Base-by-base conservation (phyloP, 2,113 vertebrate genomes). In the Arizona elegans region DNA sequence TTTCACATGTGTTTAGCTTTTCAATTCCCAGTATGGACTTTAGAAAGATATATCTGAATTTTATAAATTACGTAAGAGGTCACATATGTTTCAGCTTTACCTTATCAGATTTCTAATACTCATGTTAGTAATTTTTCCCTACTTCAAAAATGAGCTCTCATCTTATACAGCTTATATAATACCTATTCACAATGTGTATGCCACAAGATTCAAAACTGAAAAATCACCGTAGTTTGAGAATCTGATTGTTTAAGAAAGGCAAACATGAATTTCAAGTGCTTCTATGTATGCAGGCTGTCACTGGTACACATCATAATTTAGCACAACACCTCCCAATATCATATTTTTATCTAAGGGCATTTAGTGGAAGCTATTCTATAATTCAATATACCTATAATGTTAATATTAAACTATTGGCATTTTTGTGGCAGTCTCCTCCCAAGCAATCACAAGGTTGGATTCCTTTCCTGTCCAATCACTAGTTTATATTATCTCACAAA, bases 211-310 rank as follows among this genome's bases (percentile, higher is more conserved):
- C 89, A 26, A 88, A 95, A 33, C 50, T 50, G 53, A 21, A 0
- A 0, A 86, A 23, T 54, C 5, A 7, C 43, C 43, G 4, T 29
- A 9, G 55, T 7, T 8, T 87, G 81, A 65, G 75, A 13, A 9
- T 88, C 11, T 56, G 86, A 52, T 26, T 81, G 93, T 93, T 92
- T 50, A 90, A 58, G 94, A 38, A 58, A 29, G 75, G n/a, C 13
- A 91, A 11, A 62, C 93, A 43, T 47, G 0, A 1, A 4, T 92
- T 81, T 92, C 88, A 52, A 93, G n/a, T 33, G 93, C 50, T 93
- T 47, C 50, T 24, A 53, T 2, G 62, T 62, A 90, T 0, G 2
- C 87, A 90, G 85, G 11, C 23, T 93, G 93, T 58, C 23, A 87
- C 56, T 12, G 62, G 2, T 54, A 65, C 10, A 0, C 13, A 91